Conservation (phyloP, 2,888 invertebrate genomes). For the Seladonia tumulorum region DNA sequence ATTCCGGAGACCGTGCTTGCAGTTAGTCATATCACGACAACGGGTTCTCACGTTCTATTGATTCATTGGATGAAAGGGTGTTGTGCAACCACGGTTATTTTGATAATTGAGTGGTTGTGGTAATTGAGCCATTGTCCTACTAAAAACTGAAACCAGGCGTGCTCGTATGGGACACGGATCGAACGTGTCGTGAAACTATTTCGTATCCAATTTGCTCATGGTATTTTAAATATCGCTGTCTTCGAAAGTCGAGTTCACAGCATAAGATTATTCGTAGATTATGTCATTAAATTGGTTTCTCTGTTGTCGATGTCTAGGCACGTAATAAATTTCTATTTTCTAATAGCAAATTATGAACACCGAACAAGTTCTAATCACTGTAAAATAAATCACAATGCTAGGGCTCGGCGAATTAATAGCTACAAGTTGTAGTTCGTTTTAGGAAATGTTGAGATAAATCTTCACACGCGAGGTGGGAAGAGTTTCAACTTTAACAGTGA, state of each 20-base stretch:
- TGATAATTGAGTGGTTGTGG: not conserved
- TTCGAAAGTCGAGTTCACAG: not conserved
- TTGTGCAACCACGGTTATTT: not conserved
- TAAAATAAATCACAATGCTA: not conserved
- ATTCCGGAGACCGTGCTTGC: not conserved
- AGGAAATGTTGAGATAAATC: not conserved
- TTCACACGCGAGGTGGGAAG: not conserved
- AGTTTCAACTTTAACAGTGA: not conserved
- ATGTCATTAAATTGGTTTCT: too few relatives aligned
- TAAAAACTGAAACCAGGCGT: not conserved
- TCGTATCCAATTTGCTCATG: not conserved
- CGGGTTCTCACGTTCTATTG: conserved; percentile 12
- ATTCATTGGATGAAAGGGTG: not conserved
- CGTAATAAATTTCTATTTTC: not conserved
- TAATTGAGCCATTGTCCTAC: not conserved
- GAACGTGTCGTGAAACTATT: not conserved
- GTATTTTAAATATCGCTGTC: not conserved
- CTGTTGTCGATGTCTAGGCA: not conserved
- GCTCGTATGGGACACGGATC: not conserved
- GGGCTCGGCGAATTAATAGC: not conserved
- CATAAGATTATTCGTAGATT: not conserved
- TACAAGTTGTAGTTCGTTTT: not conserved
- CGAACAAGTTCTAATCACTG: not conserved
- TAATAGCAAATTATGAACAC: not conserved
- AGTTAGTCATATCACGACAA: conserved; percentile 17